Percentiles rank a stretch among this genome's conserved stretches.
phyloP scores from a whole-genome alignment of 92 coral and sea anemone species.

The Siderastrea radians region DNA sequence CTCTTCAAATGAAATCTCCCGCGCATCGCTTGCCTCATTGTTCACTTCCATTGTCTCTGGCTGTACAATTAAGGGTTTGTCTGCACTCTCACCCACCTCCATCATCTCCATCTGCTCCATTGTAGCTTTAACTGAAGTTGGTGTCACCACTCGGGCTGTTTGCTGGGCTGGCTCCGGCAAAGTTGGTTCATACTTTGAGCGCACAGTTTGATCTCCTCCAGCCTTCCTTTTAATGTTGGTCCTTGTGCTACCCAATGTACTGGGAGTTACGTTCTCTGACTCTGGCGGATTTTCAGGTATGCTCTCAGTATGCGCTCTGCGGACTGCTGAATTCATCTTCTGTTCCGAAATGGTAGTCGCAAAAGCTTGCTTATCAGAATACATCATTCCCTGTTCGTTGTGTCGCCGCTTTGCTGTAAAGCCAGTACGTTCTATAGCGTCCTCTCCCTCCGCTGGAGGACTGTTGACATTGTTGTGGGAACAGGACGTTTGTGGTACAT shows the following conservation, averaged over 20 bases:
- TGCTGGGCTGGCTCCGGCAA: no score
- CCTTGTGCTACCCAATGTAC: not conserved
- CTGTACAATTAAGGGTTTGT: not conserved
- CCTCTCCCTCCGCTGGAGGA: not conserved
- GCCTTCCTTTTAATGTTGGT: slow-evolving; percentile 2
- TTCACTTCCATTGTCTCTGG: not conserved
- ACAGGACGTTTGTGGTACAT: not conserved
- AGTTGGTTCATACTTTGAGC: not conserved
- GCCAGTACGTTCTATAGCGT: not conserved
- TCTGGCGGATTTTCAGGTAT: not conserved
- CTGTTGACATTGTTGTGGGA: not conserved
- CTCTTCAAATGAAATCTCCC: not conserved
- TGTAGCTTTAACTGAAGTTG: not conserved
- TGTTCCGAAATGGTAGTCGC: not conserved
- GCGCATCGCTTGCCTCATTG: not conserved
- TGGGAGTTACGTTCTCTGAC: not conserved
- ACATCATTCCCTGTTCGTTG: not conserved
- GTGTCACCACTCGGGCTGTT: not conserved
- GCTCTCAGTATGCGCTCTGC: not conserved
- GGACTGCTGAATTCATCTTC: not conserved
- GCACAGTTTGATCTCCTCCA: not conserved
- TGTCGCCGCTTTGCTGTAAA: not conserved
- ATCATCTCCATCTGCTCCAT: not conserved
- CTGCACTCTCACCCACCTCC: not conserved
- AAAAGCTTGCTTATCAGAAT: not conserved